Evolutionary conservation across 2,113 vertebrate genomes (phyloP), one percentile per base, ranked within the genome.

Genomic region (Thunnus thynnus): DNA sequence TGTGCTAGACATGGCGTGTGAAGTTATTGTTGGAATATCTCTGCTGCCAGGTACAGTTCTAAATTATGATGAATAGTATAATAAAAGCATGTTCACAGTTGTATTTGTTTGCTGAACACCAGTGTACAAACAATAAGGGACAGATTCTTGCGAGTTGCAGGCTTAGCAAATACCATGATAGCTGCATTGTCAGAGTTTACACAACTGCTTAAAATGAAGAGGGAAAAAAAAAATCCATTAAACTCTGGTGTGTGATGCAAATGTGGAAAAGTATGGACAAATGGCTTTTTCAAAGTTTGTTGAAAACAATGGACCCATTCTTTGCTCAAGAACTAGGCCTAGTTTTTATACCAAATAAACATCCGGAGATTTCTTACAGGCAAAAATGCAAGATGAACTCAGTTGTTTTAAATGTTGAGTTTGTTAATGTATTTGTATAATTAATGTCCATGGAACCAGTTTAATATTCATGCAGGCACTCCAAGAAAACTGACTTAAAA

Each of bases 401-500:
- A 36, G 62, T 44, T 20, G 18, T 54, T 62, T 46, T 0, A 55
- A 14, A 50, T 17, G 9, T 78, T 0, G 3, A 36, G 18, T 64
- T 36, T 48, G 48, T 75, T 56, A 25, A 47, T 62, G 3, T 13
- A 48, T 60, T 60, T 76, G 54, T 58, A 60, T 58, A 79, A 78
- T 48, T 78, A 41, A 65, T 52, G 25, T 73, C 11, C 16, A 20
- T 50, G 20, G 6, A 46, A 30, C 27, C 16, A 51, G 25, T 78
- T 62, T 20, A 64, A 73, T 70, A 67, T 74, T 58, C 48, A 67
- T 41, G 50, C 3, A 65, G 46, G 30, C 8, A 0, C 67, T 61
- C 18, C 1, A 0, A 54, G 48, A 78, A 75, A 82, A 71, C 22
- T 56, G 47, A 71, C 62, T 65, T 66, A 27, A 66, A 81, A 66